Evolutionary conservation across 2,113 vertebrate species (phyloP).

Genomic region (Ciconia maguari): DNA sequence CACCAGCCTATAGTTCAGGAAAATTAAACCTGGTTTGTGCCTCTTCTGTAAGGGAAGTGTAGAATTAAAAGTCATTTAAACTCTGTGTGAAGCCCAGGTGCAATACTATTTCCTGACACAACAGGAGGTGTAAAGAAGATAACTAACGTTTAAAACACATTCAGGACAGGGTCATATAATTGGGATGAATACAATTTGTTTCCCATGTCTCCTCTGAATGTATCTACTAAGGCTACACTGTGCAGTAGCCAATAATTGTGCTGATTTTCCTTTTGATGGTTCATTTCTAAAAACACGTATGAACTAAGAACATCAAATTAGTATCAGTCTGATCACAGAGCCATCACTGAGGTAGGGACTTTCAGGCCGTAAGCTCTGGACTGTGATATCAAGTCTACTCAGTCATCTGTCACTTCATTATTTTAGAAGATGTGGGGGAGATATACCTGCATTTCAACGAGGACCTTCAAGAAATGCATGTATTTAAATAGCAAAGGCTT

Average conservation of each 20-base stretch:
- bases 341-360: background rate
- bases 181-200: background rate
- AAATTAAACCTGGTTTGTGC: slow-evolving; percentile 11
- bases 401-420: background rate
- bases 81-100: background rate
- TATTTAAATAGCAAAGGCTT: background rate
- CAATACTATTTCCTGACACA: slow-evolving; percentile 36
- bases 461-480: background rate
- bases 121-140: background rate
- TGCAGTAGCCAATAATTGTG: background rate
- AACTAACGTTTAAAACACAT: slow-evolving; percentile 24
- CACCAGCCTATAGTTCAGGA: background rate
- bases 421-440: background rate
- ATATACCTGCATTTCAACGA: background rate
- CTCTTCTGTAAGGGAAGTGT: background rate
- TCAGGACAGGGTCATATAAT: background rate
- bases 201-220: background rate
- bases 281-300: background rate
- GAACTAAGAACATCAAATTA: background rate
- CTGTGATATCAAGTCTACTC: background rate
- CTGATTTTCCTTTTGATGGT: background rate
- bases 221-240: background rate
- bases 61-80: slow-evolving; percentile 53
- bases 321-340: background rate
- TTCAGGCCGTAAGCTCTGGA: background rate